A percentile compares a stretch with the other conserved stretches of the same genome.
These are phyloP conservation scores for Eumeta japonica DNA, from an alignment of 1,140 invertebrate genomes.

Conservation along the genomic window DNA sequence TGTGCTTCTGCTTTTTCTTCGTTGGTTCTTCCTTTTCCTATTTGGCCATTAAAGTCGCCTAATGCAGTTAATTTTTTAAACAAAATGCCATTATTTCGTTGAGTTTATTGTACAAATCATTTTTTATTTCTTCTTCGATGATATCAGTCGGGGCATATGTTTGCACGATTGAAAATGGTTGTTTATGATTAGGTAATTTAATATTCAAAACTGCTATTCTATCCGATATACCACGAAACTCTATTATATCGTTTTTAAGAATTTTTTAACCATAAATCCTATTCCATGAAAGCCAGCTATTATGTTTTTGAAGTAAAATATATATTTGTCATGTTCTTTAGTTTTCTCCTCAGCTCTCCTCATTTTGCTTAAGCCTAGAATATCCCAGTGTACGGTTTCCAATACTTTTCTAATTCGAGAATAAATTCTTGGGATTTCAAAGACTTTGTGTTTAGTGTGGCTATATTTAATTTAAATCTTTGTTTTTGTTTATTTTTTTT, in stretches of 20 bases:
- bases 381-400: too few relatives aligned
- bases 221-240: slow-evolving; percentile 14
- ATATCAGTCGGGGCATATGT: slow-evolving; percentile 19
- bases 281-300: slow-evolving; percentile 11
- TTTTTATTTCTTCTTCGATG: slow-evolving; percentile 13
- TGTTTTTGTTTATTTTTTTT: too few relatives aligned
- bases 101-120: slow-evolving; percentile 13
- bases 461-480: too few relatives aligned
- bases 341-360: slow-evolving; percentile 9
- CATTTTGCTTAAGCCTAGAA: too few relatives aligned
- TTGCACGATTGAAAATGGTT: slow-evolving; percentile 17
- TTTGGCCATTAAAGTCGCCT: slow-evolving; percentile 21
- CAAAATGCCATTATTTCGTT: slow-evolving; percentile 9
- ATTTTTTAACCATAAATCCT: slow-evolving; percentile 14
- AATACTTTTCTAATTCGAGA: too few relatives aligned
- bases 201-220: slow-evolving; percentile 16
- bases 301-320: slow-evolving; percentile 14
- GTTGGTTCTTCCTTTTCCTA: slow-evolving; percentile 7
- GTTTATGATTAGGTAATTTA: slow-evolving; percentile 9
- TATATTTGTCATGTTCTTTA: slow-evolving; percentile 10
- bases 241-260: slow-evolving; percentile 16
- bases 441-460: slow-evolving; percentile 8
- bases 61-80: too few relatives aligned
- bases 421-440: slow-evolving; percentile 4
- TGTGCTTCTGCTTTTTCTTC: slow-evolving; percentile 14